Conservation (phyloP, 2,113 vertebrate species). For the Eptatretus burgeri region DNA sequence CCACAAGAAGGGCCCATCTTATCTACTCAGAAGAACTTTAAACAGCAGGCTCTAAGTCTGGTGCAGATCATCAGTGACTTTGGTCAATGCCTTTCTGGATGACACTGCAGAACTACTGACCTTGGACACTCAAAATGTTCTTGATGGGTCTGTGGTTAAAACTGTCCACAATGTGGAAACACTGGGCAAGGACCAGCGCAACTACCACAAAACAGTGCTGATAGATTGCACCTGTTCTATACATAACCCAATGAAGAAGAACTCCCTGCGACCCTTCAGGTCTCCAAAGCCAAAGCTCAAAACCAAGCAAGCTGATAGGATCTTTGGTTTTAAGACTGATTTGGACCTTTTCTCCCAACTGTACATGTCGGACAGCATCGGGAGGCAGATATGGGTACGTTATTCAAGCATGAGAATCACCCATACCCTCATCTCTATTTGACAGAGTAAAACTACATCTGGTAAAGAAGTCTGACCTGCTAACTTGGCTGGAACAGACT, state of each 20-base stretch:
- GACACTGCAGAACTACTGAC: neutral
- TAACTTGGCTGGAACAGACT: slow-evolving; percentile 1
- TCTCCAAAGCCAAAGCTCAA: neutral
- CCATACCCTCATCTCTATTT: neutral
- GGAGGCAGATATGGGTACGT: neutral
- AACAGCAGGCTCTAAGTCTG: neutral
- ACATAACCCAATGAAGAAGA: neutral
- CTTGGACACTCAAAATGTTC: neutral
- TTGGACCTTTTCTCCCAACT: slow-evolving; percentile 1
- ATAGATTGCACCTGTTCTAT: neutral
- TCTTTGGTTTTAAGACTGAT: neutral
- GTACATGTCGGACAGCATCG: neutral
- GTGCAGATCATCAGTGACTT: neutral
- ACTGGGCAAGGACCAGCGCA: neutral
- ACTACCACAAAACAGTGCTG: slow-evolving; percentile 2
- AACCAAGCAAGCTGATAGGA: neutral
- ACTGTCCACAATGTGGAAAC: slow-evolving; percentile 4
- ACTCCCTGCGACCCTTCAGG: neutral
- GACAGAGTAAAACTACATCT: neutral
- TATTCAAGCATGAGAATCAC: neutral
- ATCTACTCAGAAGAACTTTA: neutral
- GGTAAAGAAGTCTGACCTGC: neutral
- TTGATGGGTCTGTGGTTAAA: neutral
- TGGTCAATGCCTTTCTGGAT: neutral
- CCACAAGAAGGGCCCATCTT: neutral